These are phyloP conservation scores for Apoderus coryli DNA, from an alignment of 2,888 invertebrate species.

Conservation along the genomic window DNA sequence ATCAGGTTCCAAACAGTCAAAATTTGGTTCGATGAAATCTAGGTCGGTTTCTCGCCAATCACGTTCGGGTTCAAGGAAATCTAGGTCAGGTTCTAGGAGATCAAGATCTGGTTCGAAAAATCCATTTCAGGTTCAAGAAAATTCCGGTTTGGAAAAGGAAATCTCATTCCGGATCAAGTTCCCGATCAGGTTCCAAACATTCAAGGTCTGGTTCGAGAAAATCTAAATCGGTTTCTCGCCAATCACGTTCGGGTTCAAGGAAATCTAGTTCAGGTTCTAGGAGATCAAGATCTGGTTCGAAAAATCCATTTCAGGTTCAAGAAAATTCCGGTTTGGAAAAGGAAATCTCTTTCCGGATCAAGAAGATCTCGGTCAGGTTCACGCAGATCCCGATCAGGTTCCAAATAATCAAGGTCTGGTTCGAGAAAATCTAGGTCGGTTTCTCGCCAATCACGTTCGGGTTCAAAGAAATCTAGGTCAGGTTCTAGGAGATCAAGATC, in stretches of 20 bases:
- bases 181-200: conserved; percentile 21
- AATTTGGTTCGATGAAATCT: conserved; percentile 22
- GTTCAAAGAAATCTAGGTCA: conserved; percentile 16
- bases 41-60: conserved; percentile 9
- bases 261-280: conserved; percentile 16
- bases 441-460: conserved; percentile 15
- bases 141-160: conserved; percentile 18
- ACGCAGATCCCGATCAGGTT: conserved; percentile 20
- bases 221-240: conserved; percentile 4
- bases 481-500: conserved; percentile 22
- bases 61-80: conserved; percentile 16
- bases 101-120: conserved; percentile 23
- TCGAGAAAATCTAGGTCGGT: conserved; percentile 15
- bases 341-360: conserved; percentile 23
- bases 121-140: conserved; percentile 25
- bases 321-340: conserved; percentile 19
- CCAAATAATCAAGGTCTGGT: conserved; percentile 24
- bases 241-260: conserved; percentile 16
- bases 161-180: conserved; percentile 24
- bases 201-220: conserved; percentile 22
- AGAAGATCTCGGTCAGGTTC: conserved; percentile 18
- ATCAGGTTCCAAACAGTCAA: conserved; percentile 22
- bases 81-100: conserved; percentile 16
- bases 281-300: conserved; percentile 23
- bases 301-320: conserved; percentile 24